Evolutionary conservation across 1,140 invertebrate genomes (phyloP).

Genomic region (Telenomus remus): DNA sequence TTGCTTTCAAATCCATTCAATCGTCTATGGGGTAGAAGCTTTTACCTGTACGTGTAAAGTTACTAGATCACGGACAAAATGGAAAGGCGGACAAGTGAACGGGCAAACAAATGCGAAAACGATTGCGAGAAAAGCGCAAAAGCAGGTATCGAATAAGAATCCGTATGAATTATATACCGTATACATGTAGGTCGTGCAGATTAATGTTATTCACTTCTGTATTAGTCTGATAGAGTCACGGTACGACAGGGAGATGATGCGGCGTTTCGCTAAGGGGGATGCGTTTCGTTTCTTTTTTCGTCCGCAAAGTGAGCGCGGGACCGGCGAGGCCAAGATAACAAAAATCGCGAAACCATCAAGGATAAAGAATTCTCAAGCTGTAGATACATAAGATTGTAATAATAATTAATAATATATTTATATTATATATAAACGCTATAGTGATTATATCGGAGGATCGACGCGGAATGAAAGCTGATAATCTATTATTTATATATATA

Average conservation of each 20-base stretch:
- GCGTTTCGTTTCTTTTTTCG: constrained; percentile 32
- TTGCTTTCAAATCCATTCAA: constrained; percentile 23
- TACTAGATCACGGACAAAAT: constrained; percentile 38
- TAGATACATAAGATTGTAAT: constrained; percentile 58
- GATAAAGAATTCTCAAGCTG: constrained; percentile 58
- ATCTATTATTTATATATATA: constrained; percentile 47
- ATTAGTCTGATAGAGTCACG: constrained; percentile 67
- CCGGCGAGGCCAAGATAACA: constrained; percentile 19
- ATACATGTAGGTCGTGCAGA: constrained; percentile 66
- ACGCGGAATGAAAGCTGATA: constrained; percentile 37
- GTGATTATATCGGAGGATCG: constrained; percentile 15
- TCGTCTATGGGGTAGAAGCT: constrained; percentile 46
- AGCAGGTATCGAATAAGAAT: constrained; percentile 49
- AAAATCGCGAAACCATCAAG: constrained; percentile 26
- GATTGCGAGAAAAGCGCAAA: constrained; percentile 30
- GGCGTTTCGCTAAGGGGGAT: constrained; percentile 29
- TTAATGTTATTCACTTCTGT: constrained; percentile 67
- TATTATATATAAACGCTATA: constrained; percentile 42
- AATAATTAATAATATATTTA: constrained; percentile 31
- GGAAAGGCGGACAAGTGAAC: neutral
- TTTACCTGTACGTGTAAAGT: constrained; percentile 36
- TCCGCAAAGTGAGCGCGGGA: constrained; percentile 26
- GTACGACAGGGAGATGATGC: constrained; percentile 42
- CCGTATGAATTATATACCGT: constrained; percentile 56
- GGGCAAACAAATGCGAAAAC: constrained; percentile 23